Evolutionary conservation across 2,888 invertebrate species (phyloP).

Genomic region (Pristionchus maxplancki): DNA sequence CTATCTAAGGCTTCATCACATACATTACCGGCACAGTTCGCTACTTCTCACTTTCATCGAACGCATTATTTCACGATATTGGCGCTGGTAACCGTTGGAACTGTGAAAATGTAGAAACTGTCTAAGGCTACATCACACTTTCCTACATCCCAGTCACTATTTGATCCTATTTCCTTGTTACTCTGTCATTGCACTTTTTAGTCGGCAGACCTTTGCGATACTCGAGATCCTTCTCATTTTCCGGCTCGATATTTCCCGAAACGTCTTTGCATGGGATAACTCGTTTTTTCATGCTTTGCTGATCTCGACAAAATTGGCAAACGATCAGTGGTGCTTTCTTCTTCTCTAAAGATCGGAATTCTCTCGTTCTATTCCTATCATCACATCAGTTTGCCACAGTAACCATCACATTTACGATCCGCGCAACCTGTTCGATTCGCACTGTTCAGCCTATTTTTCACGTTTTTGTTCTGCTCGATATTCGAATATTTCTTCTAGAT

Average conservation of each 20-base stretch:
- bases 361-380: neutral
- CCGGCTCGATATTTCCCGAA: neutral
- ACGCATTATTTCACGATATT: no score
- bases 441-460: neutral
- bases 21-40: no score
- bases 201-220: neutral
- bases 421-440: neutral
- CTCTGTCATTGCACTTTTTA: neutral
- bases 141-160: neutral
- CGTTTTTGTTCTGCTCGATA: neutral
- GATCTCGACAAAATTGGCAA: neutral
- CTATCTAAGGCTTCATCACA: no score
- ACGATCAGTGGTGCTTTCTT: neutral
- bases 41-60: no score
- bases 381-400: neutral
- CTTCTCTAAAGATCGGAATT: neutral
- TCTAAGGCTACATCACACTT: constrained; percentile 5
- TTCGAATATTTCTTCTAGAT: neutral
- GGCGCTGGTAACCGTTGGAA: no score
- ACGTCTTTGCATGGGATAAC: neutral
- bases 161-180: neutral
- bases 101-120: neutral
- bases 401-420: neutral
- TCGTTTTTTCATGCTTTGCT: constrained; percentile 8
- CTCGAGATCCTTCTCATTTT: neutral